Evolutionary conservation across 2,113 vertebrate genomes (phyloP).

Genomic region (Zosterops hypoxanthus): DNA sequence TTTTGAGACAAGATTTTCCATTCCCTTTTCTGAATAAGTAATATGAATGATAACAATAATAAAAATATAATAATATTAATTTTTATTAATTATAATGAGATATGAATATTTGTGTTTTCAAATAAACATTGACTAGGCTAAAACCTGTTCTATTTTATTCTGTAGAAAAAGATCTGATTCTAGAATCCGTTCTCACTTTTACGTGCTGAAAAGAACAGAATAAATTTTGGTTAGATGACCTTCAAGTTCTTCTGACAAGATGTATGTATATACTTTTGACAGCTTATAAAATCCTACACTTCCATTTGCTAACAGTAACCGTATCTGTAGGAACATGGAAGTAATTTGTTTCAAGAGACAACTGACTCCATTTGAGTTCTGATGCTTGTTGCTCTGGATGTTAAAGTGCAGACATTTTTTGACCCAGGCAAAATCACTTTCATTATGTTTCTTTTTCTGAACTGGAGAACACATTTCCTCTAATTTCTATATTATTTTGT

Average conservation of each 20-base stretch:
- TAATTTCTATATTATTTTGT: neutral
- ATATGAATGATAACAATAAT: neutral
- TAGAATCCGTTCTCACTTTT: neutral
- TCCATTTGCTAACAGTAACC: neutral
- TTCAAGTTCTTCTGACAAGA: neutral
- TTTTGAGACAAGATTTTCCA: neutral
- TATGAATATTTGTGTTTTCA: neutral
- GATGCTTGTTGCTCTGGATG: neutral
- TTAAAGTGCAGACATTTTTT: conserved; percentile 36
- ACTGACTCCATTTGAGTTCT: neutral
- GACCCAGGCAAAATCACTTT: conserved; percentile 10
- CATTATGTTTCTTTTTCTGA: neutral
- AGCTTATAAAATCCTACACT: conserved; percentile 9
- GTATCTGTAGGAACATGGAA: neutral
- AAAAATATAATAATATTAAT: neutral
- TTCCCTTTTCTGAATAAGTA: neutral
- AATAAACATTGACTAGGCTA: neutral
- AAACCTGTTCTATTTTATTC: neutral
- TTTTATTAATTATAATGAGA: neutral
- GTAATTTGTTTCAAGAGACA: conserved; percentile 42
- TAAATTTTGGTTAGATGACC: neutral
- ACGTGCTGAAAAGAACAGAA: neutral
- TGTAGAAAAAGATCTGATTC: neutral
- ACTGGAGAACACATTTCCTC: neutral
- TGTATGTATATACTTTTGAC: neutral